Evolutionary conservation across 2,113 vertebrate species (phyloP).

Genomic region (Cisticola juncidis): DNA sequence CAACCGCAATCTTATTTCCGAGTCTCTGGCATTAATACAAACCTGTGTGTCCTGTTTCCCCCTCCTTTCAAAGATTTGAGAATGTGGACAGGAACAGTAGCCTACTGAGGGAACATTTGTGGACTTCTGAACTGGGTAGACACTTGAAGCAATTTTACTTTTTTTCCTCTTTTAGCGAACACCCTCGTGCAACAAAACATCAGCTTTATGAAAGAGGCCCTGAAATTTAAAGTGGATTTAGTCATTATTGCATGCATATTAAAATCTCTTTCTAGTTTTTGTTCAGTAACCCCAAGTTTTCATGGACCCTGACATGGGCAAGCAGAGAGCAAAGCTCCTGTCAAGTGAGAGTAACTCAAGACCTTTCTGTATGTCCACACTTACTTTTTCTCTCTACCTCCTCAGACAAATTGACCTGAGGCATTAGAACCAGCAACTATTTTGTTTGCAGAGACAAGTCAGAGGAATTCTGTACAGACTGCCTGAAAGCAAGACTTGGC

Average conservation of each 20-base stretch:
- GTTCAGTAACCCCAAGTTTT: neutral
- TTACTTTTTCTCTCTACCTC: neutral
- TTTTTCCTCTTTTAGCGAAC: neutral
- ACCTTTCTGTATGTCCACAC: fast-evolving
- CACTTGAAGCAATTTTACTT: neutral
- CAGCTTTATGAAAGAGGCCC: neutral
- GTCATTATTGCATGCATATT: neutral
- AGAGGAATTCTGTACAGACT: neutral
- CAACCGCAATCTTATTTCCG: neutral
- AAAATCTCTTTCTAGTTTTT: neutral
- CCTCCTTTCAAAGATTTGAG: neutral
- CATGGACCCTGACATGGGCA: neutral
- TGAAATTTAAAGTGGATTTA: neutral
- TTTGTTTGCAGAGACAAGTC: neutral
- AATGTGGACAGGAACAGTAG: neutral
- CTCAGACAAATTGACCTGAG: neutral
- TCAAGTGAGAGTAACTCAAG: neutral
- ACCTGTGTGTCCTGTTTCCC: neutral
- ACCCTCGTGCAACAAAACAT: neutral
- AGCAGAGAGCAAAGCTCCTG: neutral
- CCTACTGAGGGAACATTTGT: neutral
- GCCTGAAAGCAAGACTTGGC: neutral
- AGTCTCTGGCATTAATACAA: neutral
- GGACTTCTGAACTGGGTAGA: neutral
- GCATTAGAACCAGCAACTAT: neutral